A percentile compares a stretch with the other conserved stretches of the same genome.
Conservation (phyloP, 2,888 invertebrate genomes). For the Drosophila kanekoi region DNA sequence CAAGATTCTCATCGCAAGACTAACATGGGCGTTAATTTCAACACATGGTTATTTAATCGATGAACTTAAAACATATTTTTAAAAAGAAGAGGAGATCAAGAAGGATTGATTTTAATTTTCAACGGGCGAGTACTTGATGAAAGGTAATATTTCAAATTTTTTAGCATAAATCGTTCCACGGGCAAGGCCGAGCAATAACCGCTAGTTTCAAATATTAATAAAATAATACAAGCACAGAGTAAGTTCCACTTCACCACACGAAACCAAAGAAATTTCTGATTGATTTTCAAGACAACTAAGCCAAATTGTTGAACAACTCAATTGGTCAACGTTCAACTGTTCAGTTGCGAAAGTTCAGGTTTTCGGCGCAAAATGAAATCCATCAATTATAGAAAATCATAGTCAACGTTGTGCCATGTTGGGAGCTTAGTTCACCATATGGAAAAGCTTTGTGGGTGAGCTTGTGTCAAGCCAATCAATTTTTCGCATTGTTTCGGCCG, state of each 20-base stretch:
- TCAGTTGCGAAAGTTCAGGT: conserved; percentile 22
- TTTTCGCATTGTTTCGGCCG: conserved; percentile 67
- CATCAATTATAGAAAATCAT: conserved; percentile 69
- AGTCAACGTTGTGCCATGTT: conserved; percentile 35
- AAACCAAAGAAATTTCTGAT: not conserved
- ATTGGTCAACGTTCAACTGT: conserved; percentile 24
- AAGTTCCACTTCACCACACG: not conserved
- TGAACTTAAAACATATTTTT: too few species aligned
- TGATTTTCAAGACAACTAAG: not conserved
- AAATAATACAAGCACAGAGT: too few species aligned
- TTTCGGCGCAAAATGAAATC: conserved; percentile 43
- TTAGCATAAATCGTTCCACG: too few species aligned
- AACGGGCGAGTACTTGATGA: too few species aligned
- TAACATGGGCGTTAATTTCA: too few species aligned
- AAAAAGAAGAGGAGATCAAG: too few species aligned
- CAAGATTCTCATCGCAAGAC: too few species aligned
- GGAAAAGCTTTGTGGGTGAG: conserved; percentile 33
- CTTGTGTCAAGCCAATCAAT: conserved; percentile 71
- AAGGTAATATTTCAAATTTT: too few species aligned
- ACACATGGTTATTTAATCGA: too few species aligned
- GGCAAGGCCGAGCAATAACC: too few species aligned
- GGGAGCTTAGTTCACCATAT: conserved; percentile 33
- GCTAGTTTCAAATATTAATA: too few species aligned
- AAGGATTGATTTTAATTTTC: too few species aligned
- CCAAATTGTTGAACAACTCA: conserved; percentile 10